Conservation (phyloP, 2,797 vertebrate genomes). For the Catamblyrhynchus diadema region DNA sequence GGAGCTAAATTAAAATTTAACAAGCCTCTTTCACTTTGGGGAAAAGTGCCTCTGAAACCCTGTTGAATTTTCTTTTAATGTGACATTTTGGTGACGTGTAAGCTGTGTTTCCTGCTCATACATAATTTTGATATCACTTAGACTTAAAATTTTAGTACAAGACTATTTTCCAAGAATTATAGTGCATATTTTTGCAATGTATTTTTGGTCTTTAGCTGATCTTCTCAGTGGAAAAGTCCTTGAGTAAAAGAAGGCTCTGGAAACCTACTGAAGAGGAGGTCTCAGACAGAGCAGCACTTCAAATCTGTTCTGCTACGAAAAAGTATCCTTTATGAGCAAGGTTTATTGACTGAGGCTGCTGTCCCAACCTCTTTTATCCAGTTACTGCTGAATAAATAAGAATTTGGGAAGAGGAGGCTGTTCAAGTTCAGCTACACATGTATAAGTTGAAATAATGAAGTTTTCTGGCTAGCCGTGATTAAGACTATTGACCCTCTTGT, state of each 20-base stretch:
- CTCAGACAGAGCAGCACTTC: conserved; percentile 85
- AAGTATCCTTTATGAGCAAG: conserved; percentile 89
- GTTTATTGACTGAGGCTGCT: neutral
- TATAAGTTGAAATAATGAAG: neutral
- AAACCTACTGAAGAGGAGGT: conserved; percentile 81
- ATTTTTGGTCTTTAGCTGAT: conserved; percentile 76
- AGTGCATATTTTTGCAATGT: neutral
- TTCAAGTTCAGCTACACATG: neutral
- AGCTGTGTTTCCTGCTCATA: neutral
- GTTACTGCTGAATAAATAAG: neutral
- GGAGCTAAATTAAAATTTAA: neutral
- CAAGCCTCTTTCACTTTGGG: neutral
- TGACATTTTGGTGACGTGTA: neutral
- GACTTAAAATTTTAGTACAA: neutral
- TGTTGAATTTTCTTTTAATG: neutral
- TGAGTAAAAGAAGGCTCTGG: conserved; percentile 86
- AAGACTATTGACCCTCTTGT: neutral
- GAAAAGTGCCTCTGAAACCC: neutral
- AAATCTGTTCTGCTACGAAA: conserved; percentile 88
- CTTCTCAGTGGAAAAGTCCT: conserved; percentile 86
- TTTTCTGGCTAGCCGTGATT: neutral
- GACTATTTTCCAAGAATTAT: neutral
- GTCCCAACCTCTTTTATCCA: neutral
- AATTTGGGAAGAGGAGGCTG: neutral
- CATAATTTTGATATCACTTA: accelerated